Evolutionary conservation across 2,113 vertebrate species (phyloP).

Genomic region (Equus quagga): DNA sequence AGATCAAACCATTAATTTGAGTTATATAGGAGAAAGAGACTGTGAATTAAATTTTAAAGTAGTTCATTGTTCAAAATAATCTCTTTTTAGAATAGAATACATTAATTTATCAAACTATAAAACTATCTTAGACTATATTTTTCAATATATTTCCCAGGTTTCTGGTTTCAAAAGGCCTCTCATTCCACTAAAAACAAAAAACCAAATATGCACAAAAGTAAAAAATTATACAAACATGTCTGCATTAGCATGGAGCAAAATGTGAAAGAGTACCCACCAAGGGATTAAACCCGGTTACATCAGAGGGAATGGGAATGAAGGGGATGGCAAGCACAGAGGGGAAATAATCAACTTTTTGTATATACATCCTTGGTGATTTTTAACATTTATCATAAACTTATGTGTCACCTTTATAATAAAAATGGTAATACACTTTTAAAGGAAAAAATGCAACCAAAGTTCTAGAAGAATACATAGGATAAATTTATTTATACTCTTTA

Average conservation of each 20-base stretch:
- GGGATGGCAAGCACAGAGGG: neutral
- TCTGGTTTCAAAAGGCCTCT: neutral
- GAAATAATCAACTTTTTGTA: neutral
- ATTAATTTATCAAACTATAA: neutral
- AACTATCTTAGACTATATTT: neutral
- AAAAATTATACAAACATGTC: neutral
- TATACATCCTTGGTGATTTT: neutral
- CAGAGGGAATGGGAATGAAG: neutral
- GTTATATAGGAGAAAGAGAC: neutral
- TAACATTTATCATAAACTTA: neutral
- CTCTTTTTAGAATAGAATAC: neutral
- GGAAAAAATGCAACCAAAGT: neutral
- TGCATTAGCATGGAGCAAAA: neutral
- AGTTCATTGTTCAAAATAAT: constrained; percentile 26
- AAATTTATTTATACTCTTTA: neutral
- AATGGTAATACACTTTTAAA: neutral
- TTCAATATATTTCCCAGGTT: neutral
- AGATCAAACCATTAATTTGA: neutral
- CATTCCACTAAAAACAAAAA: neutral
- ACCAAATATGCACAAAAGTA: neutral
- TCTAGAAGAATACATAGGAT: neutral
- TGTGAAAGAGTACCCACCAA: neutral
- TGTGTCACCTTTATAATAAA: neutral
- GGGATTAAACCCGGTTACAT: neutral
- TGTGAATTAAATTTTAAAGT: constrained; percentile 24